Base-by-base conservation (phyloP, 53 echinoderm and acorn worm species). In the Antedon mediterranea region DNA sequence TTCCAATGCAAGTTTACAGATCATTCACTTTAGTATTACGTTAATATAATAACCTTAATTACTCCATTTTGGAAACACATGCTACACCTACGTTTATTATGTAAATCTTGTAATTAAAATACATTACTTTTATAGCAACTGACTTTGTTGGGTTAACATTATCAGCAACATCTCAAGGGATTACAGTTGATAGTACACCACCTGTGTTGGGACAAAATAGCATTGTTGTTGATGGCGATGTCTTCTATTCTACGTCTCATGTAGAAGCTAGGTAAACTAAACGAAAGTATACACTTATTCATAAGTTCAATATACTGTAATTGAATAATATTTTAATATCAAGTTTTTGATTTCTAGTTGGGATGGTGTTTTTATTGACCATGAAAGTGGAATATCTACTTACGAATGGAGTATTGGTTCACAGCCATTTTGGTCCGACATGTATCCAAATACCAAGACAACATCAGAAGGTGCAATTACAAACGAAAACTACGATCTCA, bases 321-420 rank as follows among this genome's bases (percentile, higher is more conserved):
- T 13, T 41, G 41, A 41, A 7, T 41, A 41, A 41, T 41, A 29
- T 57, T 71, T 31, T 31, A 29, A 34, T 81, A 29, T 28, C 31
- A 43, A 28, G 13, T 30, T 75, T 28, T 30, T 73, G 13, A 5
- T 80, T 33, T 73, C 23, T 37, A 77, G 77, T 15, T 86, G 86
- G 86, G 31, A 77, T 31, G 72, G 76, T 33, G 41, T 78, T 0
- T 82, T 86, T 37, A 43, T 43, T 4, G 86, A 86, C 72, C 15
- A 14, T 18, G 82, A 86, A 71, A 81, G 81, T 82, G 86, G 82
- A 3, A 75, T 86, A 11, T 77, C 71, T 18, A 74, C 0, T 31
- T 80, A 75, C 57, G 77, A 81, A 43, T 85, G 85, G 85, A 43
- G 71, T 15, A 43, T 85, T 9, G 85, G 85, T 29, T 85, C 85